Conservation (phyloP, 64 coral and sea anemone genomes). For the Actinia equina region DNA sequence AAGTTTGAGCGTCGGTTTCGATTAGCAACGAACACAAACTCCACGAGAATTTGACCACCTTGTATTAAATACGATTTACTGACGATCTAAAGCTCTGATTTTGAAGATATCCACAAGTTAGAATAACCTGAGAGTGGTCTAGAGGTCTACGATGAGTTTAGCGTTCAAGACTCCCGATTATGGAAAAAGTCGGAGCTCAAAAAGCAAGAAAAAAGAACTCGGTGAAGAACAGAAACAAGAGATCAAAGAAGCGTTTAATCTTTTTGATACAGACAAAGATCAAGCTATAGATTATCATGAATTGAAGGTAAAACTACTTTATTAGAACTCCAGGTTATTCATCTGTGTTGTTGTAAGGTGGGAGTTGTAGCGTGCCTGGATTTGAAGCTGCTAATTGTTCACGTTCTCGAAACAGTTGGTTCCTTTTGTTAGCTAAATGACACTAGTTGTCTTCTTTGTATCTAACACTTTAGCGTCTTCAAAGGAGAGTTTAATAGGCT, state of each 20-base stretch:
- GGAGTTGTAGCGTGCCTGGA: not conserved
- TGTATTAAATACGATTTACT: not conserved
- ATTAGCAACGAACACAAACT: not conserved
- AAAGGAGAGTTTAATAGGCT: not conserved
- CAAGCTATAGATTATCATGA: conserved; percentile 97
- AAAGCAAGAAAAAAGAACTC: conserved; percentile 80
- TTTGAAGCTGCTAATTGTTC: not conserved
- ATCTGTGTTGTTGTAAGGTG: not conserved
- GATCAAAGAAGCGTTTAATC: conserved; percentile 97
- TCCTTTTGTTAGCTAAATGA: not conserved
- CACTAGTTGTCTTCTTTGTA: not conserved
- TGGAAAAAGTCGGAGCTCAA: conserved; percentile 76
- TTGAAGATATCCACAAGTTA: not conserved
- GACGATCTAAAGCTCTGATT: not conserved
- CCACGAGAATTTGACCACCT: not conserved
- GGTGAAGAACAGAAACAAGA: conserved; percentile 99
- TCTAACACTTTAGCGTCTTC: not conserved
- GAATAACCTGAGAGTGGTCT: not conserved
- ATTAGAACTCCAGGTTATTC: not conserved
- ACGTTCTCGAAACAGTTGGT: not conserved
- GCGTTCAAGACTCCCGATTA: conserved; percentile 95
- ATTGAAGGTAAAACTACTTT: conserved; percentile 67
- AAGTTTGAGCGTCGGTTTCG: not conserved
- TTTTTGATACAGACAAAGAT: conserved; percentile 99
- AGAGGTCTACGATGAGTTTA: conserved; percentile 76